phyloP scores from a whole-genome alignment of 2,888 invertebrate species.

The Drosophila gaucha region DNA sequence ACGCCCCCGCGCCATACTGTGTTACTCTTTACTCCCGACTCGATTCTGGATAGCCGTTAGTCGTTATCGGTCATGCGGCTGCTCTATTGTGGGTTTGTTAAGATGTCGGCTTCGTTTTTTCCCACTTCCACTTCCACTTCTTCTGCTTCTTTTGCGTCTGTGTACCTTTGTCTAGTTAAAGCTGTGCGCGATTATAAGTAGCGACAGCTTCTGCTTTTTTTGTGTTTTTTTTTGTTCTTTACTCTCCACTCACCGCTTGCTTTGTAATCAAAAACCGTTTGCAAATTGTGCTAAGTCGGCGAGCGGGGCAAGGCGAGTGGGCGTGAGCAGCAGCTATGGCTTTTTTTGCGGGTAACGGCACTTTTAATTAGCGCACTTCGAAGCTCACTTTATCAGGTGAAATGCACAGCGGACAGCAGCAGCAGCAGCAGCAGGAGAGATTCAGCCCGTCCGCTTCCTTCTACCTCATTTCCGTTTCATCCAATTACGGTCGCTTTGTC shows the following conservation, averaged over 20 bases:
- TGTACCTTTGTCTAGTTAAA: constrained; percentile 4
- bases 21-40: background rate
- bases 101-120: constrained; percentile 9
- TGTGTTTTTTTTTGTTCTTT: background rate
- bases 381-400: constrained; percentile 50
- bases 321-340: constrained; percentile 23
- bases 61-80: background rate
- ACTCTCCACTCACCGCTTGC: constrained; percentile 24
- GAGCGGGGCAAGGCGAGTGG: background rate
- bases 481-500: constrained; percentile 63
- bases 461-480: constrained; percentile 63
- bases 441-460: constrained; percentile 34
- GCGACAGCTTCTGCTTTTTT: background rate
- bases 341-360: constrained; percentile 41
- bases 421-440: constrained; percentile 8
- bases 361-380: constrained; percentile 68
- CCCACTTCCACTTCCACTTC: background rate
- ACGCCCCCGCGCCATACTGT: no score
- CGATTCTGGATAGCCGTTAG: background rate
- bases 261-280: constrained; percentile 59
- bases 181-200: constrained; percentile 17
- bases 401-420: constrained; percentile 18
- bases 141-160: background rate
- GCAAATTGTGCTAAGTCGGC: constrained; percentile 31
- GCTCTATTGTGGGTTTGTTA: constrained; percentile 17